phyloP scores from a whole-genome alignment of 2,113 vertebrate genomes.

The Lepus europaeus region DNA sequence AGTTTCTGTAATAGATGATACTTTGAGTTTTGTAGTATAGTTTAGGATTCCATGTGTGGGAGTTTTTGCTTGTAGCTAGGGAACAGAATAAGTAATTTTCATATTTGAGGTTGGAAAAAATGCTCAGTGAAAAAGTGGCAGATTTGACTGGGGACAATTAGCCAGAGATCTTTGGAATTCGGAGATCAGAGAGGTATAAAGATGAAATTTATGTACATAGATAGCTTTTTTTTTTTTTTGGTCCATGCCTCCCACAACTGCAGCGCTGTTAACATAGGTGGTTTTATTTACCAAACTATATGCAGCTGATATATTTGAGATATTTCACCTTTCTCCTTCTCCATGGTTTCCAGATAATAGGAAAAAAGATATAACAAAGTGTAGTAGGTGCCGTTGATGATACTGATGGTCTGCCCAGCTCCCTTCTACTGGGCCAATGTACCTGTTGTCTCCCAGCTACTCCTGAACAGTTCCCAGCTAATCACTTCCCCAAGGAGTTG shows the following conservation, averaged over 20 bases:
- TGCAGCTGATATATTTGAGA: not conserved
- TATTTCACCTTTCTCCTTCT: not conserved
- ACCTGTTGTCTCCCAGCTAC: not conserved
- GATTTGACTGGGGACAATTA: not conserved
- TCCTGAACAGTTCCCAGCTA: not conserved
- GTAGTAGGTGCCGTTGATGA: not conserved
- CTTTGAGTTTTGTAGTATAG: not conserved
- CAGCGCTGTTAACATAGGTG: not conserved
- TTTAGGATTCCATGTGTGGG: not conserved
- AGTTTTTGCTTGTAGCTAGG: not conserved
- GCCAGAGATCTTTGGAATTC: not conserved
- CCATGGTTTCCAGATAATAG: not conserved
- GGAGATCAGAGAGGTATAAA: not conserved
- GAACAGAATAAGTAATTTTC: conserved; percentile 40
- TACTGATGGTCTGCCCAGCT: not conserved
- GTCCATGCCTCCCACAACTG: not conserved
- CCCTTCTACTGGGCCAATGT: not conserved
- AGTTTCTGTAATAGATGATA: not conserved
- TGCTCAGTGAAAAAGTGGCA: not conserved
- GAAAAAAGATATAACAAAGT: not conserved
- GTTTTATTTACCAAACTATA: not conserved
- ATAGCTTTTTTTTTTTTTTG: not conserved
- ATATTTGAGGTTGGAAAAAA: not conserved
- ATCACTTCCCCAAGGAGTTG: not conserved
- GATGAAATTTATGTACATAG: not conserved